Base-by-base conservation (phyloP, 2,113 vertebrate species). In the Hepsetus odoe region DNA sequence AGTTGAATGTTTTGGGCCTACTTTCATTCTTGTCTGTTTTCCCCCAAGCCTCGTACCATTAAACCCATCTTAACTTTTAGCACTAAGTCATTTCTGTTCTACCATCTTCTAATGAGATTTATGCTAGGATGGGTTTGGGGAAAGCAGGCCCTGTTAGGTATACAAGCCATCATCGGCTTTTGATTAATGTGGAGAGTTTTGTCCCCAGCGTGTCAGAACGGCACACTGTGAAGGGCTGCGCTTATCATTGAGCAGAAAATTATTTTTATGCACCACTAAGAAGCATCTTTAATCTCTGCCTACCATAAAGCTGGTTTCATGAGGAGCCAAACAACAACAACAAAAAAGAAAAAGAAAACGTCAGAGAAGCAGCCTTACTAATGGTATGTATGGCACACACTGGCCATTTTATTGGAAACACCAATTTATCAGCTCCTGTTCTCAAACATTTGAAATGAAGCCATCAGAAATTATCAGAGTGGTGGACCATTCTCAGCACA, bases 161-260 rank as follows among this genome's bases (percentile, higher is more conserved):
- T 62, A 42, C 10, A 30, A 62, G 30, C 13, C 30, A 32, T 62
- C 40, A 38, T 49, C 26, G 35, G 42, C 42, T 71, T 78, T 61
- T 78, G 76, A 78, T 71, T 78, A 77, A 71, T 78, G 67, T 20
- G 67, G 33, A 71, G 18, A 69, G 32, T n/a, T 80, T 80, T 46
- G 53, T 56, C 78, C 26, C 78, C 49, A 40, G 33, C 3, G 62
- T 58, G 35, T 46, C 32, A 28, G 58, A 65, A 69, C n/a, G 4
- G 5, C 22, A 30, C 40, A 1, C 66, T 59, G 53, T 30, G 76
- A 77, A n/a, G 38, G 40, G 53, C 40, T 35, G 65, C 9, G 5
- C 7, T 46, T 72, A 53, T 67, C 61, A 35, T 33, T 40, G 65
- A 80, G 59, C 73, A 73, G 40, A 51, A 71, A 76, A 78, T 74